Conservation (phyloP, 2,888 invertebrate genomes). For the Platynereis dumerilii region DNA sequence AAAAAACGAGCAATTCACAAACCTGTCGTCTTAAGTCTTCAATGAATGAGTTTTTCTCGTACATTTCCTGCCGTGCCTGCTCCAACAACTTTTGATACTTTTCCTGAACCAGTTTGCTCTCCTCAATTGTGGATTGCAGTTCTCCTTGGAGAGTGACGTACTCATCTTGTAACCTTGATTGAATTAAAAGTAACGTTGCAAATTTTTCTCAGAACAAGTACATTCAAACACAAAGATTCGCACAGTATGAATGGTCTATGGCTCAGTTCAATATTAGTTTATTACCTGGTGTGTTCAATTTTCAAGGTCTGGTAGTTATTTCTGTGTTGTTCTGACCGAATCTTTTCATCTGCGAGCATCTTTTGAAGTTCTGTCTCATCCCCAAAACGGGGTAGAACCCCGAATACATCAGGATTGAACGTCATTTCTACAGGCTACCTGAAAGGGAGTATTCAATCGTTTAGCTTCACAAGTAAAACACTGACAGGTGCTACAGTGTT, state of each 20-base stretch:
- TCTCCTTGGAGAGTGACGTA: constrained; percentile 54
- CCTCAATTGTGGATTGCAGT: constrained; percentile 56
- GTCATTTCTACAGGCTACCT: too few relatives aligned
- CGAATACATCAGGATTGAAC: constrained; percentile 30
- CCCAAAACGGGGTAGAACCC: constrained; percentile 46
- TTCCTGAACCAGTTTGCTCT: constrained; percentile 58
- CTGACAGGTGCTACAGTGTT: too few relatives aligned
- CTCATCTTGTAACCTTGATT: constrained; percentile 56
- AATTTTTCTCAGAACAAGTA: too few relatives aligned
- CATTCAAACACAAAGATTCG: too few relatives aligned
- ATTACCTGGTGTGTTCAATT: constrained; percentile 57
- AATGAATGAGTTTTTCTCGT: constrained; percentile 38
- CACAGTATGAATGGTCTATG: too few relatives aligned
- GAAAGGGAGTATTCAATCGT: too few relatives aligned
- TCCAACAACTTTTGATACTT: constrained; percentile 58
- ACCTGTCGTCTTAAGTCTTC: constrained; percentile 54
- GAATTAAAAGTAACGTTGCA: too few relatives aligned
- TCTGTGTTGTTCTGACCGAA: constrained; percentile 60
- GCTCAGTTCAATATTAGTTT: too few relatives aligned
- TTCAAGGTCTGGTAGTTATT: constrained; percentile 61
- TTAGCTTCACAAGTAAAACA: too few relatives aligned
- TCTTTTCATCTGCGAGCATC: constrained; percentile 59
- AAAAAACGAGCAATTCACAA: too few relatives aligned
- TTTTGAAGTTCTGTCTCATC: constrained; percentile 61
- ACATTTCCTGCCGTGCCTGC: constrained; percentile 49